phyloP scores from a whole-genome alignment of 1,140 invertebrate genomes.

The Sycophaga agraensis region DNA sequence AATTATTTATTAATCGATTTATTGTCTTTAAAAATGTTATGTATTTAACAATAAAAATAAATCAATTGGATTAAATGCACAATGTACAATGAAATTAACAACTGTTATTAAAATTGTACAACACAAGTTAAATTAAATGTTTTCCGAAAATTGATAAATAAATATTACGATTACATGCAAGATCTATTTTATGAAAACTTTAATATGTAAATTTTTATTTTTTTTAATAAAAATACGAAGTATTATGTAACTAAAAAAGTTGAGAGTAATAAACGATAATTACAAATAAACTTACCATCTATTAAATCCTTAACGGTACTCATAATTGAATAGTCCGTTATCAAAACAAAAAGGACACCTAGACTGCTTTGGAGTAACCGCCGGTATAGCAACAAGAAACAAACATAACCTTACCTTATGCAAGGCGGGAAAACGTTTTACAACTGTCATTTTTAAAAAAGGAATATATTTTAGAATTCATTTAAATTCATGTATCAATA shows the following conservation, averaged over 20 bases:
- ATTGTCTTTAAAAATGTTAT: background rate
- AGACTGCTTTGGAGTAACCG: constrained; percentile 7
- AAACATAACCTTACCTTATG: constrained; percentile 6
- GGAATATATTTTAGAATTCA: too few species aligned
- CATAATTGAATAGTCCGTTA: constrained; percentile 32
- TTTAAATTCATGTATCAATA: too few species aligned
- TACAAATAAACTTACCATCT: constrained; percentile 50
- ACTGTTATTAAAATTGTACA: background rate
- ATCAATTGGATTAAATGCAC: background rate
- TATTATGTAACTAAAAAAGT: too few species aligned
- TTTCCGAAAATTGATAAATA: background rate
- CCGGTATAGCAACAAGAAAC: constrained; percentile 15
- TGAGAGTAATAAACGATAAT: too few species aligned
- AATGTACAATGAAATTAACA: background rate
- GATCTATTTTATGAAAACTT: background rate
- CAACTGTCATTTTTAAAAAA: too few species aligned
- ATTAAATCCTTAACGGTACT: constrained; percentile 51
- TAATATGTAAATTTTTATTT: background rate
- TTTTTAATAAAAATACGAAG: too few species aligned
- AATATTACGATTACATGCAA: background rate
- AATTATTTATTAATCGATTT: background rate
- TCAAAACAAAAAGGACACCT: background rate
- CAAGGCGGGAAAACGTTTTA: constrained; percentile 10
- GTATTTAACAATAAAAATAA: background rate
- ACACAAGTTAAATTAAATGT: background rate